A percentile compares a stretch with the other conserved stretches of the same genome.
Evolutionary conservation across 2,888 invertebrate genomes (phyloP).

Genomic region (Minunthozetes semirufus): DNA sequence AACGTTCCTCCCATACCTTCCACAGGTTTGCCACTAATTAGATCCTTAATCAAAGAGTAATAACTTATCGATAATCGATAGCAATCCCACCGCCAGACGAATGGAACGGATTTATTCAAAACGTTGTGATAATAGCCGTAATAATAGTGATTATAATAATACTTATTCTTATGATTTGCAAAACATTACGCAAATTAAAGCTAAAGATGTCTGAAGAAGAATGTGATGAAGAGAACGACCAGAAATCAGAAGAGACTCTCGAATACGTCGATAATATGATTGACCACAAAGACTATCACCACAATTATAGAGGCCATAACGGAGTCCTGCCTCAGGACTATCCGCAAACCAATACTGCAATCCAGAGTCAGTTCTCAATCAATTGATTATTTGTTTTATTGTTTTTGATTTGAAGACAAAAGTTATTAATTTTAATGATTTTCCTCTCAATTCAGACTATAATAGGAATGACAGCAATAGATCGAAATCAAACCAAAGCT

Average conservation of each 20-base stretch:
- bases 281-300: background rate
- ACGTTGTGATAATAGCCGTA: conserved; percentile 22
- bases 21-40: background rate
- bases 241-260: conserved; percentile 4
- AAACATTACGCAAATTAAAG: background rate
- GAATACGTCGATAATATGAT: background rate
- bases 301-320: background rate
- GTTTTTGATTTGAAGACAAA: background rate
- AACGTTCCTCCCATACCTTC: background rate
- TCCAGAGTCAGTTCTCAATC: background rate
- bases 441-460: background rate
- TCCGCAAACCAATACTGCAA: background rate
- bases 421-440: background rate
- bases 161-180: background rate
- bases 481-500: background rate
- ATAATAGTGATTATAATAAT: background rate
- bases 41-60: background rate
- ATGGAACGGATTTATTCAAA: background rate
- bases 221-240: background rate
- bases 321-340: conserved; percentile 8
- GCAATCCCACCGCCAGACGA: background rate
- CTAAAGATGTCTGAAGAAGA: conserved; percentile 3
- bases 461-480: background rate
- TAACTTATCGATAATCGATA: background rate
- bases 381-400: background rate